Evolutionary conservation across 2,113 vertebrate species (phyloP).

Genomic region (Poecilia latipinna): DNA sequence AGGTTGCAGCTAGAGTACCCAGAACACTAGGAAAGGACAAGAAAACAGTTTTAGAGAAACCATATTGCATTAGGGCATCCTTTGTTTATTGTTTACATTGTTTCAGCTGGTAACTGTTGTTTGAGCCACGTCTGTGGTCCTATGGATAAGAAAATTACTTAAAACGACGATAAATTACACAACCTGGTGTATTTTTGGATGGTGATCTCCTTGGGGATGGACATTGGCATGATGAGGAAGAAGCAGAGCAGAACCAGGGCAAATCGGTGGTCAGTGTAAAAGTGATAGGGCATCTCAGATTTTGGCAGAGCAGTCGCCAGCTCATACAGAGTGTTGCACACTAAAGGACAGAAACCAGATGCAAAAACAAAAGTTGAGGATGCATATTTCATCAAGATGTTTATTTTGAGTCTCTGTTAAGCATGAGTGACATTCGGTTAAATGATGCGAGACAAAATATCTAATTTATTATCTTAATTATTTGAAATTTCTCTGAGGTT

Average conservation of each 20-base stretch:
- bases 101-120: too few species aligned
- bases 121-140: neutral
- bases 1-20: slow-evolving; percentile 87
- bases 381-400: neutral
- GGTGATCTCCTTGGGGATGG: slow-evolving; percentile 80
- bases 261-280: slow-evolving; percentile 81
- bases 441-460: neutral
- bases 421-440: neutral
- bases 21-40: slow-evolving; percentile 77
- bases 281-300: slow-evolving; percentile 66
- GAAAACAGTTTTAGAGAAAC: neutral
- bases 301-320: slow-evolving; percentile 66
- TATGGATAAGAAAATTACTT: neutral
- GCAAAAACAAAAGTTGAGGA: neutral
- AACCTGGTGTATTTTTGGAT: slow-evolving; percentile 84
- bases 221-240: slow-evolving; percentile 81
- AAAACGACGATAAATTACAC: neutral
- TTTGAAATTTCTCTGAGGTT: neutral
- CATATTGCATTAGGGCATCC: neutral
- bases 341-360: slow-evolving; percentile 63
- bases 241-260: slow-evolving; percentile 74
- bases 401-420: neutral
- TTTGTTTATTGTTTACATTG: too few species aligned
- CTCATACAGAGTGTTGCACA: slow-evolving; percentile 84
- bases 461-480: neutral